These are phyloP conservation scores for Bombyx mandarina DNA, from an alignment of 1,140 invertebrate genomes.

Conservation along the genomic window DNA sequence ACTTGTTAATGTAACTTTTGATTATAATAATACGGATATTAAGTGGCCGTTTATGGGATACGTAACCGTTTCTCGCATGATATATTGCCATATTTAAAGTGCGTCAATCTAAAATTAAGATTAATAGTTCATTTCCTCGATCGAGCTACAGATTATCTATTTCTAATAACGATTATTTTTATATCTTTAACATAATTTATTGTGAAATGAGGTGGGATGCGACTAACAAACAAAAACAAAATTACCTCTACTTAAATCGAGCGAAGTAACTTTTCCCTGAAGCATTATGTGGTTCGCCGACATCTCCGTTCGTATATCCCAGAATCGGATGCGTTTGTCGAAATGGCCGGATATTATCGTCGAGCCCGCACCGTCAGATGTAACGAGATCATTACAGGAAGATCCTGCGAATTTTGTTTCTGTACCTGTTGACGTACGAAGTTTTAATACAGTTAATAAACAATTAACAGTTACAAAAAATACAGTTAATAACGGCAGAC, in stretches of 20 bases:
- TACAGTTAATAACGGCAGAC: background rate
- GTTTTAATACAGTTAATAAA: too few species aligned
- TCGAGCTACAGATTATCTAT: too few species aligned
- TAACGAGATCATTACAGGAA: conserved; percentile 96
- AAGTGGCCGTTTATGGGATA: conserved; percentile 27
- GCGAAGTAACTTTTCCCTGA: conserved; percentile 94
- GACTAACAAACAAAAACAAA: conserved; percentile 17
- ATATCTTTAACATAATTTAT: too few species aligned
- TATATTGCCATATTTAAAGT: conserved; percentile 12
- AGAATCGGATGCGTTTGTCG: conserved; percentile 96
- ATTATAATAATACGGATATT: conserved; percentile 30
- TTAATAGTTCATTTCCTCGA: conserved; percentile 10
- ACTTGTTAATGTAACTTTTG: conserved; percentile 43
- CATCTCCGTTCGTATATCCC: conserved; percentile 90
- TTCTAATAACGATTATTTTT: too few species aligned
- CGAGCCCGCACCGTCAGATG: conserved; percentile 87
- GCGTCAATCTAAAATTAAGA: conserved; percentile 3
- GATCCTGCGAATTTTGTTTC: conserved; percentile 98
- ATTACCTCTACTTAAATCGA: conserved; percentile 92
- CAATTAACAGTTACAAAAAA: background rate
- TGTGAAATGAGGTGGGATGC: too few species aligned
- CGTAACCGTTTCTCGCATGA: conserved; percentile 22
- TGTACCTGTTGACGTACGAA: conserved; percentile 75
- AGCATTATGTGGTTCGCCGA: conserved; percentile 88
- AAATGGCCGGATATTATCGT: conserved; percentile 97